Conservation (phyloP, 2,113 vertebrate genomes). For the Calidris pygmaea region DNA sequence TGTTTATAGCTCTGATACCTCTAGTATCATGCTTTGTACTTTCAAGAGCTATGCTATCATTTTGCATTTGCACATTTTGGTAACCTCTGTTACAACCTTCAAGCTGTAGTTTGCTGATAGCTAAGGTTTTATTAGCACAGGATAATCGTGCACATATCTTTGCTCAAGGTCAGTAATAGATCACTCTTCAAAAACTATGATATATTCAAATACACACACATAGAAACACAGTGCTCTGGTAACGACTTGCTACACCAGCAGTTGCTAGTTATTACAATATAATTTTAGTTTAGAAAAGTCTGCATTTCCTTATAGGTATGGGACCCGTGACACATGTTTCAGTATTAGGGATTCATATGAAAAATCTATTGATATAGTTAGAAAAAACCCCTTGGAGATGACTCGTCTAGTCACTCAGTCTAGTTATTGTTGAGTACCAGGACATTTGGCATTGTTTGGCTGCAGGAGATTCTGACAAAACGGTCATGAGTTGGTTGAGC, state of each 20-base stretch:
- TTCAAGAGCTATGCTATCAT: neutral
- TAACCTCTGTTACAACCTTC: neutral
- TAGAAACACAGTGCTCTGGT: neutral
- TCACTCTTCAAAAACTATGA: slow-evolving; percentile 1
- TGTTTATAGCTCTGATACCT: neutral
- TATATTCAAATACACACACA: neutral
- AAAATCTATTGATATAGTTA: neutral
- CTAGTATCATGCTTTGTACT: neutral
- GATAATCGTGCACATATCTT: slow-evolving; percentile 6
- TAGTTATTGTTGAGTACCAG: neutral
- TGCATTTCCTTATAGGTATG: neutral
- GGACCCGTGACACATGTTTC: neutral
- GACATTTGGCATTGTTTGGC: neutral
- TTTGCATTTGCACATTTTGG: neutral
- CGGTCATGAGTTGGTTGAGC: no score
- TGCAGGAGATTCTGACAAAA: neutral
- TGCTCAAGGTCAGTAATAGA: neutral
- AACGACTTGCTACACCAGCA: neutral
- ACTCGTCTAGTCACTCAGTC: fast-evolving
- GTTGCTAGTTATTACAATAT: neutral
- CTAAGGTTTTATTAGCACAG: slow-evolving; percentile 27
- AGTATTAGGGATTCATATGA: neutral
- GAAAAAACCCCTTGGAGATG: neutral
- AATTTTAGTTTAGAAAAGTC: no score
- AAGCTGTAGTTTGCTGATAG: slow-evolving; percentile 34